A percentile compares a stretch with the other conserved stretches of the same genome.
phyloP scores from a whole-genome alignment of 1,140 invertebrate species.

The Drosophila biarmipes region DNA sequence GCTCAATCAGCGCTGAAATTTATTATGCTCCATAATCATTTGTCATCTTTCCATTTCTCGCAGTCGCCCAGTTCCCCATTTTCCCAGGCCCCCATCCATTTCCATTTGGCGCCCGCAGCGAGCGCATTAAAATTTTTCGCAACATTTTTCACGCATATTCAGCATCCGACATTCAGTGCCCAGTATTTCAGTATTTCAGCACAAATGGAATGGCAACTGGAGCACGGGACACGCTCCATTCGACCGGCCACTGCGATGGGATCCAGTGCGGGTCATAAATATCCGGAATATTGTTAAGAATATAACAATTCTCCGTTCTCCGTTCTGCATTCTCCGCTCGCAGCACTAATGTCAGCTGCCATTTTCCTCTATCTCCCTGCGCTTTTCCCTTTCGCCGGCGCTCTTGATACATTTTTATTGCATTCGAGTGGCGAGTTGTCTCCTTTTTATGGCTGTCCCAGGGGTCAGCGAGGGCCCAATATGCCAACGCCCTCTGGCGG shows the following conservation, averaged over 20 bases:
- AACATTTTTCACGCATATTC: slow-evolving; percentile 81
- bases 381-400: slow-evolving; percentile 3
- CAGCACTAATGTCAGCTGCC: slow-evolving; percentile 37
- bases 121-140: slow-evolving; percentile 77
- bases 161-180: slow-evolving; percentile 28
- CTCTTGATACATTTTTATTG: slow-evolving; percentile 43
- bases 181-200: slow-evolving; percentile 13
- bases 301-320: slow-evolving; percentile 62
- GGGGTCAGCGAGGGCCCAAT: slow-evolving; percentile 25
- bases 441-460: slow-evolving; percentile 37
- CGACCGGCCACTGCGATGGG: slow-evolving; percentile 15
- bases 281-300: slow-evolving; percentile 78
- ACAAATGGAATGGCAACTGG: slow-evolving; percentile 35
- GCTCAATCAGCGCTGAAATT: slow-evolving; percentile 77
- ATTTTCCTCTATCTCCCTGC: slow-evolving; percentile 8
- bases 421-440: slow-evolving; percentile 9
- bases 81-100: slow-evolving; percentile 46
- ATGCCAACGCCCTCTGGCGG: slow-evolving; percentile 2
- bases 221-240: slow-evolving; percentile 57
- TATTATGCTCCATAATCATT: slow-evolving; percentile 81
- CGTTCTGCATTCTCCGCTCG: background rate
- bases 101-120: slow-evolving; percentile 73
- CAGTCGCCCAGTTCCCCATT: slow-evolving; percentile 1
- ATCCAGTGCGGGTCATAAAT: slow-evolving; percentile 65
- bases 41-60: slow-evolving; percentile 67